Conservation (phyloP, 2,888 invertebrate species). For the Diarsia brunnea region DNA sequence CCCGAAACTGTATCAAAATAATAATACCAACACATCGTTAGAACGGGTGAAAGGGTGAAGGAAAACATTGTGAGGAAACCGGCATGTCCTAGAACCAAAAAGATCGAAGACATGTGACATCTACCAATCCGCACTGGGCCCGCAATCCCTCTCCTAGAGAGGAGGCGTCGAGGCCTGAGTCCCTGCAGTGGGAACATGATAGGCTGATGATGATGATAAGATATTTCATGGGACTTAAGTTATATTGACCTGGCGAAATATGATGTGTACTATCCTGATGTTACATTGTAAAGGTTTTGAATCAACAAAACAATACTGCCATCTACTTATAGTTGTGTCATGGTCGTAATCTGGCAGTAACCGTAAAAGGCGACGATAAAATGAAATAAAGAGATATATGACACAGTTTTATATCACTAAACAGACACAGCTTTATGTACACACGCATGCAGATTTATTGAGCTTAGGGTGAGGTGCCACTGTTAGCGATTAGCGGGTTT, state of each 20-base stretch:
- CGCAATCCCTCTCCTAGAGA: no score
- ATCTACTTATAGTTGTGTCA: background rate
- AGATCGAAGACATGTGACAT: no score
- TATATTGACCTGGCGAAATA: no score
- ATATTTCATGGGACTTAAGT: no score
- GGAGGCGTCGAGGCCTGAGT: no score
- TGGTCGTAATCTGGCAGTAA: slow-evolving; percentile 27
- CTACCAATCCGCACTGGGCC: no score
- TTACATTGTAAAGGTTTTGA: background rate
- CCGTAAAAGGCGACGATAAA: slow-evolving; percentile 57
- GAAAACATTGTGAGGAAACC: no score
- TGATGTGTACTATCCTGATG: background rate
- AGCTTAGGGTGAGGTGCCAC: background rate
- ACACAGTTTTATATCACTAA: slow-evolving; percentile 52
- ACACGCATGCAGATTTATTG: slow-evolving; percentile 63
- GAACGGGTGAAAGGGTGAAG: no score
- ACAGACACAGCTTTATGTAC: slow-evolving; percentile 24
- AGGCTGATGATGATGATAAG: no score
- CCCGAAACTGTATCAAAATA: background rate
- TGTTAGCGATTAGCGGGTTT: background rate
- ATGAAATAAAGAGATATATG: slow-evolving; percentile 55
- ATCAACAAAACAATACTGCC: background rate
- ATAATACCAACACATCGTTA: background rate
- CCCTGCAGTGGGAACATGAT: no score
- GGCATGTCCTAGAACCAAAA: no score